phyloP scores from a whole-genome alignment of 2,113 vertebrate species.

The Oncorhynchus gorbuscha region DNA sequence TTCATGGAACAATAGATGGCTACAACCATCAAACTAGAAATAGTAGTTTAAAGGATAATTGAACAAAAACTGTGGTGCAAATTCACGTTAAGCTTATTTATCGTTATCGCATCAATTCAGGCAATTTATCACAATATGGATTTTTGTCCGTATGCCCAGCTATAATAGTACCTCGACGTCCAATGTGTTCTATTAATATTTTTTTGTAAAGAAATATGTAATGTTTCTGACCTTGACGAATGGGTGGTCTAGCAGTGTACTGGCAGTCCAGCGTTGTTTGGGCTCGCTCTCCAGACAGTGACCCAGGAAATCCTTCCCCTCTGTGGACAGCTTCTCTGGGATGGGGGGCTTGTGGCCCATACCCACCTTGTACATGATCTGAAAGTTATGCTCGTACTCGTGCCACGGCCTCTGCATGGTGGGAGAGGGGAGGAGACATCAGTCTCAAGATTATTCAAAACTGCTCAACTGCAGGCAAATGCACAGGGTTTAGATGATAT shows the following conservation, averaged over 20 bases:
- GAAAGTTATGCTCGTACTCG: slow-evolving; percentile 98
- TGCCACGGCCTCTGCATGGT: slow-evolving; percentile 91
- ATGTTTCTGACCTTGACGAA: slow-evolving; percentile 88
- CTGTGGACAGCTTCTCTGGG: slow-evolving; percentile 93
- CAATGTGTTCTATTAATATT: too few species aligned
- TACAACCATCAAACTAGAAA: too few species aligned
- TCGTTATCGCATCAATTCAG: too few species aligned
- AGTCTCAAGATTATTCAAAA: too few species aligned
- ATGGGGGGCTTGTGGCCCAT: slow-evolving; percentile 98
- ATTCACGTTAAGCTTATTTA: too few species aligned
- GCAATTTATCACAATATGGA: too few species aligned
- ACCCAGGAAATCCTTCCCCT: slow-evolving; percentile 94
- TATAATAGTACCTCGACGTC: too few species aligned
- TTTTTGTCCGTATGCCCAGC: too few species aligned
- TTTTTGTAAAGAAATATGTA: too few species aligned
- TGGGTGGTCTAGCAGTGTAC: slow-evolving; percentile 93
- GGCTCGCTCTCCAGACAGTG: slow-evolving; percentile 98
- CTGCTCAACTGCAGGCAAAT: neutral
- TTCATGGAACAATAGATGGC: too few species aligned
- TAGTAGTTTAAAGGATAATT: too few species aligned
- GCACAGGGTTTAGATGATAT: neutral
- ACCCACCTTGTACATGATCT: slow-evolving; percentile 99
- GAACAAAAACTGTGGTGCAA: too few species aligned
- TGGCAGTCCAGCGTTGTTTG: slow-evolving; percentile 92
- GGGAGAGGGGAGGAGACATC: neutral